Evolutionary conservation across 1,140 invertebrate species (phyloP).

Genomic region (Acromyrmex echinatior): DNA sequence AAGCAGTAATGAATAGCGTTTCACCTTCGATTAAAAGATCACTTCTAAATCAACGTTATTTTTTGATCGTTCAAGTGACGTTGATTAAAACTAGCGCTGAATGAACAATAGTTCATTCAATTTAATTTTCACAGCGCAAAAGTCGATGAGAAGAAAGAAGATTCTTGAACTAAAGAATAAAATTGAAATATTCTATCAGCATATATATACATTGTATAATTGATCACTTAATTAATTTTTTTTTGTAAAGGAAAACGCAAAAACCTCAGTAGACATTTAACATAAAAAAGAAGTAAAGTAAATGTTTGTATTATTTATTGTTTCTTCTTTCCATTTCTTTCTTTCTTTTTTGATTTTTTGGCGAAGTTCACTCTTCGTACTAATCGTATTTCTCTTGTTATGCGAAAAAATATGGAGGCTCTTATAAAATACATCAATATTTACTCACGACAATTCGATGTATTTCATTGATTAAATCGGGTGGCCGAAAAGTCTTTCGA

Average conservation of each 20-base stretch:
- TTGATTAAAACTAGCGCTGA: slow-evolving; percentile 20
- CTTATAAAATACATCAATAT: slow-evolving; percentile 27
- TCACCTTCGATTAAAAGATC: background rate
- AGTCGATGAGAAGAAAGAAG: background rate
- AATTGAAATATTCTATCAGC: background rate
- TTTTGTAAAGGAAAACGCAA: background rate
- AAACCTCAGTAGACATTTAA: background rate
- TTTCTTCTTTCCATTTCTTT: background rate
- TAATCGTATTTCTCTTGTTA: background rate
- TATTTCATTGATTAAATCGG: slow-evolving; percentile 24
- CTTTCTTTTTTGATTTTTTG: background rate
- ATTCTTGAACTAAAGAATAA: background rate
- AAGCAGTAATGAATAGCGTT: slow-evolving; percentile 7
- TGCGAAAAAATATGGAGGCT: background rate
- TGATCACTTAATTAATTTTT: slow-evolving; percentile 13
- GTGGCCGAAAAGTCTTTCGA: background rate
- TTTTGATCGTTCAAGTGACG: slow-evolving; percentile 19
- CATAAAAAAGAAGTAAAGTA: background rate
- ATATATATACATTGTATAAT: background rate
- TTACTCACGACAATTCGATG: background rate
- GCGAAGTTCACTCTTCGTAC: background rate
- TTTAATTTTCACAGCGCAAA: background rate
- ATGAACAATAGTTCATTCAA: background rate
- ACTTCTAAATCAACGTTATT: background rate
- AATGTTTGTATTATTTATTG: background rate